Evolutionary conservation across 2,888 invertebrate species (phyloP), one percentile per base, ranked within the genome.

Genomic region (Pyralis farinalis): DNA sequence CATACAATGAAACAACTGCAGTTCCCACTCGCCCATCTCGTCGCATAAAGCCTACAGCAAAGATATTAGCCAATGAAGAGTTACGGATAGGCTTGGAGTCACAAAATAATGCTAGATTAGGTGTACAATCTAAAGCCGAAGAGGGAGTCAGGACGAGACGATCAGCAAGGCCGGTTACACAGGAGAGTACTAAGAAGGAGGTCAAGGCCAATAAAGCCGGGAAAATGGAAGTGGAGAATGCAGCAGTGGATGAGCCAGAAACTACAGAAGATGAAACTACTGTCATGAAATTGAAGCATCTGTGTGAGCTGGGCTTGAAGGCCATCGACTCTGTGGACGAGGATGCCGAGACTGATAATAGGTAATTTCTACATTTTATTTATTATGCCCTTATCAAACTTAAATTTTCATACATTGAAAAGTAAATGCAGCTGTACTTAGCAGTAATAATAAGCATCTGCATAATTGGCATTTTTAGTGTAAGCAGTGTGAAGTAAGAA

Each of bases 61-160:
- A 93, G 70, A 90, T 93, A 33, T 73, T 93, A 12, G 93, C 92
- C 12, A 93, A 93, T 63, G 90, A 93, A 56, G 93, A 92, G 55
- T 56, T 92, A 32, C 83, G 90, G 37, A 89, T 91, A 41, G 91
- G 91, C 5, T 75, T 91, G 21, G 91, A 91, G 55, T 88, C 90
- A 5, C 91, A 90, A 55, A 91, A 91, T 49, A 91, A 90, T 61
- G 90, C 87, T 1, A 77, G 91, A 1, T 77, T 91, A 34, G 90
- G 90, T 7, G 73, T 81, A 36, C 63, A 71, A 29, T 42, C 60
- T 27, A 79, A 74, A 44, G 57, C 61, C 1, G 88, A 87, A 12
- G 82, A 80, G 32, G 83, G 85, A 7, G 78, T 85, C 0, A 64
- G 74, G 37, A 84, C 86, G 0, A 58, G 85, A 27, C 49, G 84